phyloP scores from a whole-genome alignment of 2,888 invertebrate genomes.

The Epinotia ramella region DNA sequence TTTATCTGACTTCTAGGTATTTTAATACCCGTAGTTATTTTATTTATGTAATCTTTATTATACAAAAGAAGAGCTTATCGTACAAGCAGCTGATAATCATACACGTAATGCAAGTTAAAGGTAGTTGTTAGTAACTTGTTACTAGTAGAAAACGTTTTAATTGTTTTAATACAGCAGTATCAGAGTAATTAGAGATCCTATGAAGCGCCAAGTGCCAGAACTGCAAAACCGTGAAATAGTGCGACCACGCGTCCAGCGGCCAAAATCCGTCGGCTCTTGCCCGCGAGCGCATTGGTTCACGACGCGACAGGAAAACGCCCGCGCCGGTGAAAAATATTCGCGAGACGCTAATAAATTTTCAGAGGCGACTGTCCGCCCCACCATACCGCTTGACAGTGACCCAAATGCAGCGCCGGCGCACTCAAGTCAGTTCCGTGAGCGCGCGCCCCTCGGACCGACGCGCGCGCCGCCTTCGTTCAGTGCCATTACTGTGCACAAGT shows the following conservation, averaged over 20 bases:
- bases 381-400: slow-evolving; percentile 83
- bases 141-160: too few species aligned
- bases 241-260: slow-evolving; percentile 50
- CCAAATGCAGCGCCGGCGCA: slow-evolving; percentile 83
- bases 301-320: slow-evolving; percentile 74
- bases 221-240: background rate
- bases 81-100: too few species aligned
- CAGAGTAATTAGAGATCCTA: too few species aligned
- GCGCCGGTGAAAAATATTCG: slow-evolving; percentile 78
- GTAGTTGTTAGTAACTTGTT: too few species aligned
- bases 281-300: slow-evolving; percentile 70
- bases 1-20: too few species aligned
- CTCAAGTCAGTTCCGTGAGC: slow-evolving; percentile 78
- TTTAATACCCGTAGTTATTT: too few species aligned
- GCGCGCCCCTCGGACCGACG: slow-evolving; percentile 67
- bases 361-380: slow-evolving; percentile 79
- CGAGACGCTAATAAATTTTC: slow-evolving; percentile 79
- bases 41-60: too few species aligned
- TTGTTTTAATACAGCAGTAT: too few species aligned
- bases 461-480: slow-evolving; percentile 66
- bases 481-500: slow-evolving; percentile 77
- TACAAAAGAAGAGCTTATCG: too few species aligned
- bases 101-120: too few species aligned
- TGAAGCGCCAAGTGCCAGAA: background rate
- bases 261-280: slow-evolving; percentile 63